A percentile compares a stretch with the other conserved stretches of the same genome.
Evolutionary conservation across 2,797 vertebrate species (phyloP).

Genomic region (Paedocypris micromegethes): DNA sequence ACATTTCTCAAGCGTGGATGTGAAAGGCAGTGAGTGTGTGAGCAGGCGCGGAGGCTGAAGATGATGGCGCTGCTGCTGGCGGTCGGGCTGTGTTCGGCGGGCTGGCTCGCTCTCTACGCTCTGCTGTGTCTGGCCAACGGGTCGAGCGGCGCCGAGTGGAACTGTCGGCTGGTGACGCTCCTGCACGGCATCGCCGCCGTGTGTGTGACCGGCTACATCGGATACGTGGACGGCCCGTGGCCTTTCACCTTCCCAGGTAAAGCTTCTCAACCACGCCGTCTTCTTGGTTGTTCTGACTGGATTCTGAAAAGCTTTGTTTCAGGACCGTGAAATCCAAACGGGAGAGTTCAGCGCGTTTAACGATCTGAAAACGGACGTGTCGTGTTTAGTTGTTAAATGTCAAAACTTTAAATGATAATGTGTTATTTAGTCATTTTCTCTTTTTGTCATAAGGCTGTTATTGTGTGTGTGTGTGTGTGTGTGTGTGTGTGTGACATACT

Average conservation of each 20-base stretch:
- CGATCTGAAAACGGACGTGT: too few species aligned
- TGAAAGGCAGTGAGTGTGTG: conserved; percentile 39
- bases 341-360: too few species aligned
- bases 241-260: conserved; percentile 87
- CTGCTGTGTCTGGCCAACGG: conserved; percentile 74
- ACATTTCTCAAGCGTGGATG: conserved; percentile 41
- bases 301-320: too few species aligned
- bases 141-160: conserved; percentile 81
- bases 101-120: conserved; percentile 80
- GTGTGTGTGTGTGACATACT: too few species aligned
- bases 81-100: conserved; percentile 73
- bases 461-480: too few species aligned
- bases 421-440: too few species aligned
- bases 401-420: too few species aligned
- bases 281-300: too few species aligned
- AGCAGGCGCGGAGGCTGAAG: conserved; percentile 54
- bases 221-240: conserved; percentile 94
- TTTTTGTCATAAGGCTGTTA: too few species aligned
- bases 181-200: conserved; percentile 85
- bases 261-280: conserved; percentile 15
- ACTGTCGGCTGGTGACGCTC: conserved; percentile 89
- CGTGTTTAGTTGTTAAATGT: too few species aligned
- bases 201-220: conserved; percentile 84
- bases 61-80: conserved; percentile 69
- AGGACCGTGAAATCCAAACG: too few species aligned